Percentiles rank a stretch among this genome's conserved stretches.
phyloP scores from a whole-genome alignment of 2,797 vertebrate genomes.

The Babyrousa celebensis region DNA sequence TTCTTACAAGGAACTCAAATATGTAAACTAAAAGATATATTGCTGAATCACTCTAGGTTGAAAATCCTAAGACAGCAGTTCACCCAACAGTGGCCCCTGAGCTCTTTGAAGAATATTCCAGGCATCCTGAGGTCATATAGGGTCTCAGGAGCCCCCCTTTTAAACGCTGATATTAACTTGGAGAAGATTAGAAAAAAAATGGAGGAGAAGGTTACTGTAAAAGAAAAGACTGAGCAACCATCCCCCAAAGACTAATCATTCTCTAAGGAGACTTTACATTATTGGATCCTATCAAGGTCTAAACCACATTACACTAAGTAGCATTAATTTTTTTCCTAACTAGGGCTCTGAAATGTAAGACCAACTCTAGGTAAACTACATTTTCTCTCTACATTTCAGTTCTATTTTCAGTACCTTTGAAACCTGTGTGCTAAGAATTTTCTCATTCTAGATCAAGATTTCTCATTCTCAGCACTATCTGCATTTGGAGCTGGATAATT shows the following conservation, averaged over 20 bases:
- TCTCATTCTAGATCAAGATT: neutral
- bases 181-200: neutral
- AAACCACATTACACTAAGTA: constrained; percentile 27
- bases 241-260: neutral
- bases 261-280: neutral
- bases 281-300: neutral
- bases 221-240: neutral
- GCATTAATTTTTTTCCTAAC: neutral
- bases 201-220: neutral
- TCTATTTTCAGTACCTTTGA: neutral
- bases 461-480: neutral
- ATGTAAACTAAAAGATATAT: neutral
- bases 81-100: neutral
- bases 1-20: constrained; percentile 25
- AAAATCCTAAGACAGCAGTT: neutral
- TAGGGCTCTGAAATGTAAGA: neutral
- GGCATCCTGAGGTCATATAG: neutral
- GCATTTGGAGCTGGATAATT: neutral
- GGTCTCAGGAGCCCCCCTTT: too few species aligned
- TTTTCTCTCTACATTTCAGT: constrained; percentile 53
- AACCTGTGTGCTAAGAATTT: constrained; percentile 1
- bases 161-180: neutral
- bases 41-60: neutral
- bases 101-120: neutral
- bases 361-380: neutral